Evolutionary conservation across 2,113 vertebrate genomes (phyloP).

Genomic region (Callorhinus ursinus): DNA sequence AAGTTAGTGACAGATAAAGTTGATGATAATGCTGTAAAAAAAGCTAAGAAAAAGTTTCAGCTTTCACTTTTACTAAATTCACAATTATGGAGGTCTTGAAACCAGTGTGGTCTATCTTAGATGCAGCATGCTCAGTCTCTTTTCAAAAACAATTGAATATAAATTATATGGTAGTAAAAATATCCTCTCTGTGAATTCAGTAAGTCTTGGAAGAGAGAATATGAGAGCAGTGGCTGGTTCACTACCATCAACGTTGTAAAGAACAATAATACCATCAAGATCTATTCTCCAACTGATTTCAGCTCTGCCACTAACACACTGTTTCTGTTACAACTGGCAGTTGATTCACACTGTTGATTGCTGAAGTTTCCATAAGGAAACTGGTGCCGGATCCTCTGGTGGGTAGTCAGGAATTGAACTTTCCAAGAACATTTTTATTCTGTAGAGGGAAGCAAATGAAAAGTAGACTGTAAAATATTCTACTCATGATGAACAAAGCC

Average conservation of each 20-base stretch:
- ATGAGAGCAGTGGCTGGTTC: neutral
- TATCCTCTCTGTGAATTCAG: neutral
- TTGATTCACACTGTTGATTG: neutral
- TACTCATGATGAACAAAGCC: neutral
- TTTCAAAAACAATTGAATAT: constrained; percentile 27
- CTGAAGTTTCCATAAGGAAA: constrained; percentile 20
- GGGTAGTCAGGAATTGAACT: neutral
- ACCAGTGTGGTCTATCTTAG: neutral
- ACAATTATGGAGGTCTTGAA: neutral
- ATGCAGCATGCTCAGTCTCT: neutral
- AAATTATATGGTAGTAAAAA: neutral
- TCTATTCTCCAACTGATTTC: neutral
- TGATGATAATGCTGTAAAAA: constrained; percentile 40
- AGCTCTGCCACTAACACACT: neutral
- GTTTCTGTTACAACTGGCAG: neutral
- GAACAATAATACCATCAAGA: constrained; percentile 46
- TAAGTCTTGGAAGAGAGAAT: constrained; percentile 41
- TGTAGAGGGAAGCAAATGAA: neutral
- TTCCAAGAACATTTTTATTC: constrained; percentile 9
- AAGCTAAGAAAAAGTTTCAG: constrained; percentile 16
- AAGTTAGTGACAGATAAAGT: constrained; percentile 48
- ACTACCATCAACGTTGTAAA: neutral
- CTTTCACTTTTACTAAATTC: constrained; percentile 1
- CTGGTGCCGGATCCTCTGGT: neutral
- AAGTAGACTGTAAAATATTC: neutral